Evolutionary conservation across 2,888 invertebrate genomes (phyloP).

Genomic region (Vesta saturnalis): DNA sequence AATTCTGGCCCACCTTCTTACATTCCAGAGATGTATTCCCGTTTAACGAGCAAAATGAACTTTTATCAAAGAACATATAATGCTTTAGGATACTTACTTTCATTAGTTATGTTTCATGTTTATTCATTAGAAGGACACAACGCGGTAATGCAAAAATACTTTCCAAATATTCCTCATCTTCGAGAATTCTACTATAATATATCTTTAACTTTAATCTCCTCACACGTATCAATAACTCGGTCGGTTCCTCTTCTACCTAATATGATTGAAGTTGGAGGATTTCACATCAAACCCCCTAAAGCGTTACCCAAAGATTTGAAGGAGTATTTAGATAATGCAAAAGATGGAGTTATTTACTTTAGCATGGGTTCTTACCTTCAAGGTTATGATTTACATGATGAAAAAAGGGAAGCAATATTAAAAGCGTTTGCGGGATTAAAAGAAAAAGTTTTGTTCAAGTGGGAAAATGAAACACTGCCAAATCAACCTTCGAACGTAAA

Average conservation of each 20-base stretch:
- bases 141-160: conserved; percentile 34
- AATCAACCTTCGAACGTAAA: too few relatives aligned
- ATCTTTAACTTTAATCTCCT: conserved; percentile 41
- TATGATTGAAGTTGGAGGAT: conserved; percentile 45
- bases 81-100: conserved; percentile 1
- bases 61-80: conserved; percentile 33
- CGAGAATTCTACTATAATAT: conserved; percentile 38
- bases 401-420: conserved; percentile 48
- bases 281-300: conserved; percentile 37
- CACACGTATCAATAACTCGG: conserved; percentile 36
- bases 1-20: conserved; percentile 61
- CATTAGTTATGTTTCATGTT: conserved; percentile 15
- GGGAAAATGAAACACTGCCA: conserved; percentile 47
- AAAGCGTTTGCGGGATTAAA: conserved; percentile 53
- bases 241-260: conserved; percentile 35
- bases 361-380: conserved; percentile 56
- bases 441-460: conserved; percentile 58
- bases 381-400: conserved; percentile 48
- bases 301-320: conserved; percentile 45
- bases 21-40: conserved; percentile 59
- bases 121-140: conserved; percentile 33
- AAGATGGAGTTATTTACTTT: conserved; percentile 56
- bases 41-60: conserved; percentile 7
- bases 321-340: too few relatives aligned
- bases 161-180: conserved; percentile 37